Percentiles rank a stretch among this genome's conserved stretches.
Conservation (phyloP, 2,888 invertebrate genomes). For the Cantharis lateralis region DNA sequence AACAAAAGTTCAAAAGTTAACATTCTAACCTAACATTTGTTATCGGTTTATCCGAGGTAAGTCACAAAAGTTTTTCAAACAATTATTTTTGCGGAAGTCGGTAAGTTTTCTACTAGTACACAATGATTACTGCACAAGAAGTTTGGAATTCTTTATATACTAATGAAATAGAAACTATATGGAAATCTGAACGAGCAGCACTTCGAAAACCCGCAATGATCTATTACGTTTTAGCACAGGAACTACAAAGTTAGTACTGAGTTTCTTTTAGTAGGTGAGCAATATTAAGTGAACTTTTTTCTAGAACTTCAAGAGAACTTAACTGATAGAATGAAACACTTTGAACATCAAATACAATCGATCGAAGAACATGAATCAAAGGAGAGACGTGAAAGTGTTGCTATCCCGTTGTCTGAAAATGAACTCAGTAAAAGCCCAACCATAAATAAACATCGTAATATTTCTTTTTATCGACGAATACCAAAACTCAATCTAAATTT, state of each 20-base stretch:
- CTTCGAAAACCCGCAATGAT: slow-evolving; percentile 10
- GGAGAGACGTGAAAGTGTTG: neutral
- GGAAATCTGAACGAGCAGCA: slow-evolving; percentile 4
- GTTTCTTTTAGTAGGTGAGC: neutral
- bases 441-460: slow-evolving; percentile 5
- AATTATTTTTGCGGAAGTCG: no score
- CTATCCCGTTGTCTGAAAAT: neutral
- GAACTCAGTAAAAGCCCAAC: slow-evolving; percentile 12
- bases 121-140: neutral
- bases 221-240: slow-evolving; percentile 4
- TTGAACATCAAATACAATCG: neutral
- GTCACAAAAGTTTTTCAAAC: no score
- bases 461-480: neutral
- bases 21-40: no score
- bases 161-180: slow-evolving; percentile 4
- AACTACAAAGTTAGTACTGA: slow-evolving; percentile 10
- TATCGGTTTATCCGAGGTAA: neutral
- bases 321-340: neutral
- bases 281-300: neutral
- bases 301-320: neutral
- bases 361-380: neutral
- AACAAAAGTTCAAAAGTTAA: no score
- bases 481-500: neutral
- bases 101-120: no score
- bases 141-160: slow-evolving; percentile 18